Base-by-base conservation (phyloP, 2,113 vertebrate genomes). In the Neotragus moschatus region DNA sequence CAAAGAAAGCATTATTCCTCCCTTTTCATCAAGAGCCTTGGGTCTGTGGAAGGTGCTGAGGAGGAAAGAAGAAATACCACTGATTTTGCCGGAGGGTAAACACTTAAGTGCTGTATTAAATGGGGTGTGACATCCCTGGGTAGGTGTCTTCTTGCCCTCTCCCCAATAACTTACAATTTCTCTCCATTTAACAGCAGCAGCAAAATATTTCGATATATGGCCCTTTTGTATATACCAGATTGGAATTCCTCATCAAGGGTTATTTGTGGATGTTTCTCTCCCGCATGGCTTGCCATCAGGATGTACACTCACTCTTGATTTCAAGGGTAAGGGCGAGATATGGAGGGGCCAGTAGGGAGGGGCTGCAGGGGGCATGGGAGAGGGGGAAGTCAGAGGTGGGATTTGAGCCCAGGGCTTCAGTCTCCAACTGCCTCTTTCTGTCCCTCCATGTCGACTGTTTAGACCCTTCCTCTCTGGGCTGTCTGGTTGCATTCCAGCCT, bases 1-100 rank as follows among this genome's bases (percentile, higher is more conserved):
- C 0, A 88, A 97, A 93, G 96, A 96, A 98, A 95, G 98, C 98
- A 97, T 98, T 98, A 98, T 97, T 98, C 97, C 86, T 88, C 97
- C 97, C 97, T 98, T 98, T 99, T 98, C 98, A 98, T 98, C 98
- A 98, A 96, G 97, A 97, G 97, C 96, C 97, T 75, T 12, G 2
- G 97, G 97, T 98, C 97, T 97, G 90, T 97, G 97, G 96, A 94
- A 98, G 98, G 94, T 0, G 97, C 97, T 86, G 86, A 84, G 73
- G 88, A 21, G 30, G 21, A 15, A 13, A 45, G 1, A 43, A 2
- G 0, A 63, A 49, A 75, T 90, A 90, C 51, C 36, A 95, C 96
- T 51, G 63, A 0, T 95, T 53, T 92, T 98, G 95, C 88, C 88
- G 94, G 90, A 89, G 96, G 84, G 73, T 98, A 49, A 63, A 90